phyloP scores from a whole-genome alignment of 2,888 invertebrate species.

The Drosophila paranaensis region DNA sequence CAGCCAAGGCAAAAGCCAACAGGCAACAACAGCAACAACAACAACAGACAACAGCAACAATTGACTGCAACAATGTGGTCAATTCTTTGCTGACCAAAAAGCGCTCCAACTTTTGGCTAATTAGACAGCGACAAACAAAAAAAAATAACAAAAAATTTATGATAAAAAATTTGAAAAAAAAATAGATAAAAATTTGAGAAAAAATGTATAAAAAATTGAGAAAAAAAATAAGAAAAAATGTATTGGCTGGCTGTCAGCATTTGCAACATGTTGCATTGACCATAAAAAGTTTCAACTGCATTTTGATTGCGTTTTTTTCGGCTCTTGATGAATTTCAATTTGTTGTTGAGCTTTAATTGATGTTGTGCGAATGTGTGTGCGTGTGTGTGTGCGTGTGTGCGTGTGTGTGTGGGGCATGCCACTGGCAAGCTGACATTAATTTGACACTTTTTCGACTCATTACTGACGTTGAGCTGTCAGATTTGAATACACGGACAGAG shows the following conservation, averaged over 20 bases:
- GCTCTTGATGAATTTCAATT: constrained; percentile 52
- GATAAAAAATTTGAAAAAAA: constrained; percentile 10
- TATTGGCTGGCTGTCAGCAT: constrained; percentile 45
- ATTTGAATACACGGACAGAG: not conserved
- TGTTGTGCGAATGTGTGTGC: not conserved
- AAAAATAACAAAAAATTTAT: constrained; percentile 20
- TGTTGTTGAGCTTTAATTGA: constrained; percentile 53
- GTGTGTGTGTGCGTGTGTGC: not conserved
- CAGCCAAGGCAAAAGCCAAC: constrained; percentile 31
- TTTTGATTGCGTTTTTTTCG: constrained; percentile 50
- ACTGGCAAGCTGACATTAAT: constrained; percentile 70
- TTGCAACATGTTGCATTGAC: constrained; percentile 61
- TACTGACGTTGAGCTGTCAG: constrained; percentile 50
- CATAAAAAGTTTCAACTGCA: constrained; percentile 76
- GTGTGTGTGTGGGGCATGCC: not conserved
- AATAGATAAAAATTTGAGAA: constrained; percentile 62
- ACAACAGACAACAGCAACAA: constrained; percentile 7
- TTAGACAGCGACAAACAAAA: constrained; percentile 50
- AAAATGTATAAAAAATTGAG: constrained; percentile 38
- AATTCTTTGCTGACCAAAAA: constrained; percentile 29
- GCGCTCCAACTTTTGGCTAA: constrained; percentile 39
- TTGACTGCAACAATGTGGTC: constrained; percentile 48
- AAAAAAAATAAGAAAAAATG: no score
- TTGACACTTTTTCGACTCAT: constrained; percentile 69
- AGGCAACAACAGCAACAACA: not conserved